Percentiles rank a stretch among this genome's conserved stretches.
phyloP scores from a whole-genome alignment of 2,797 vertebrate genomes.

The Otus scops region DNA sequence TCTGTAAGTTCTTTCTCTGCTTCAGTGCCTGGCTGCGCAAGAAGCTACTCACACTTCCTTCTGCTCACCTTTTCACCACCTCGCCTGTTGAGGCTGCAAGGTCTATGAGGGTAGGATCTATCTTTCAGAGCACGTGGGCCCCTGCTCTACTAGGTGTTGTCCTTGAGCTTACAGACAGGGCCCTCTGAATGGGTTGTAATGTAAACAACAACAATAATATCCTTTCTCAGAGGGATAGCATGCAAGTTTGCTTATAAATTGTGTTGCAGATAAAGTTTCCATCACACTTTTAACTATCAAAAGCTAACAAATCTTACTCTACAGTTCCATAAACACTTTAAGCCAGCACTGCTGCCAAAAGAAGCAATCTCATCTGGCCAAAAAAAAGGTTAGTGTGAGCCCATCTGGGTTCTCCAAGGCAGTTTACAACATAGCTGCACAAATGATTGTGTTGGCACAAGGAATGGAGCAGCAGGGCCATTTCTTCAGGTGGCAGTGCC shows the following conservation, averaged over 20 bases:
- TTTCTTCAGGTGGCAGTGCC: constrained; percentile 46
- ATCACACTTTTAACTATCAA: constrained; percentile 37
- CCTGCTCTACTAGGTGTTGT: neutral
- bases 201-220: neutral
- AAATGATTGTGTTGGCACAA: constrained; percentile 56
- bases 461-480: neutral
- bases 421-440: constrained; percentile 21
- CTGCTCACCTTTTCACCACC: neutral
- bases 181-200: neutral
- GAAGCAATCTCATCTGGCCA: constrained; percentile 41
- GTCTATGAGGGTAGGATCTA: neutral
- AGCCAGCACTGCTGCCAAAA: constrained; percentile 41
- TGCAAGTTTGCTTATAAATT: neutral
- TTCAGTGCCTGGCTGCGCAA: neutral
- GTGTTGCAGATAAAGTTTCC: constrained; percentile 22
- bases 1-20: neutral
- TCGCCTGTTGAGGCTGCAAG: neutral
- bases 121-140: neutral
- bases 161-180: neutral
- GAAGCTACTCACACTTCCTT: neutral
- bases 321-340: constrained; percentile 45
- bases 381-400: constrained; percentile 44
- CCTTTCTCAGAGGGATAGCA: neutral
- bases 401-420: neutral
- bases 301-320: constrained; percentile 42